Conservation (phyloP, 2,113 vertebrate species). For the Ivindomyrus marchei region DNA sequence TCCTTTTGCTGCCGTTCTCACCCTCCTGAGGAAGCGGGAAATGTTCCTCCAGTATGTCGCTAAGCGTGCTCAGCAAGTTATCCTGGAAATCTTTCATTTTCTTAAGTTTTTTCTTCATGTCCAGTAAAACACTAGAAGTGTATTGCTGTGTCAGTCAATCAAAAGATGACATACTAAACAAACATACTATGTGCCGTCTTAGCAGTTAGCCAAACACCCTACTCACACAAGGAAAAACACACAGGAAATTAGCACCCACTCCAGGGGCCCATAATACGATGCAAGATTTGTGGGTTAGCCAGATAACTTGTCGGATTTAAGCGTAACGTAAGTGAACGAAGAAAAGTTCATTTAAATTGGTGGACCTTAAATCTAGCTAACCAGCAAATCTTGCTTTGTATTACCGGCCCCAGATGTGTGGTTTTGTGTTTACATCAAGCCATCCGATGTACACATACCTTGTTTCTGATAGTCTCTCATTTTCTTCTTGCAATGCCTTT, state of each 20-base stretch:
- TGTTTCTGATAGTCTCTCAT: slow-evolving; percentile 44
- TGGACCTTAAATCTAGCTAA: background rate
- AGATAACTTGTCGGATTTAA: background rate
- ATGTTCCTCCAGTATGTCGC: slow-evolving; percentile 54
- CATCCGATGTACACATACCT: slow-evolving; percentile 37
- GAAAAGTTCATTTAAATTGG: background rate
- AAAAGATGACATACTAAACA: background rate
- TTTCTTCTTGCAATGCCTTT: slow-evolving; percentile 41
- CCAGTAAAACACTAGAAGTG: slow-evolving; percentile 47
- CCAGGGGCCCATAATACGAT: background rate
- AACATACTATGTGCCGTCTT: background rate
- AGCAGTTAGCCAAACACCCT: background rate
- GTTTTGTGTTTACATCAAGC: background rate
- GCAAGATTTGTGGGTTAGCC: background rate
- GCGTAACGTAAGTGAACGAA: background rate
- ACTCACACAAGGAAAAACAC: background rate
- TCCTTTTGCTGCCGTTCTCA: slow-evolving; percentile 43
- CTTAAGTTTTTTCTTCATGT: slow-evolving; percentile 56
- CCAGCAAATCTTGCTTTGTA: background rate
- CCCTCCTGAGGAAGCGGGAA: slow-evolving; percentile 46
- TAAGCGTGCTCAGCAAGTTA: slow-evolving; percentile 54
- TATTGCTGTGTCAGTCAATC: background rate
- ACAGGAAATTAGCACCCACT: background rate
- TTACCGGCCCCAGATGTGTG: background rate
- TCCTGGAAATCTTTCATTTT: slow-evolving; percentile 56